These are phyloP conservation scores for Mareca penelope DNA, from an alignment of 2,797 vertebrate species.

Conservation along the genomic window DNA sequence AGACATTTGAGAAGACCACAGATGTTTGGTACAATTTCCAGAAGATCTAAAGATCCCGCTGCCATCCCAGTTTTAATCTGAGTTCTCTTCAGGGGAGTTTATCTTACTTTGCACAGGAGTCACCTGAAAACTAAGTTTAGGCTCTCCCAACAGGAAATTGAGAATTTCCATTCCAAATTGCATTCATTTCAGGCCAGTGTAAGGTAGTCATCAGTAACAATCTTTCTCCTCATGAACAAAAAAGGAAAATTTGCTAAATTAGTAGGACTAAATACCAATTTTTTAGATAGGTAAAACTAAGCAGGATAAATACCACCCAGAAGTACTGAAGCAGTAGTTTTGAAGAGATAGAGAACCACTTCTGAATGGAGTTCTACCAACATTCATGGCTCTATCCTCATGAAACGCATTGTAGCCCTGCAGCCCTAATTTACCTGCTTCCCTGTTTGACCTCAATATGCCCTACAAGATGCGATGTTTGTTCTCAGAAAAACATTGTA, in stretches of 20 bases:
- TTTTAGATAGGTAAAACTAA: not conserved
- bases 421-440: not conserved
- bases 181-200: not conserved
- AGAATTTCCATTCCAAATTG: not conserved
- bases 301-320: not conserved
- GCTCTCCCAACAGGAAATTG: not conserved
- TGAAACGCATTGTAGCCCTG: not conserved
- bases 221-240: not conserved
- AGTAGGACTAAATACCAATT: not conserved
- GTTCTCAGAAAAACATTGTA: not conserved
- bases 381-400: not conserved
- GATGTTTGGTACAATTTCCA: slow-evolving; percentile 18
- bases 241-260: not conserved
- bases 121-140: not conserved
- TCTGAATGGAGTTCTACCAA: not conserved
- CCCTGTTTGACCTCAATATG: not conserved
- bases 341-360: not conserved
- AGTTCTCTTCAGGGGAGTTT: not conserved
- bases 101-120: not conserved
- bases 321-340: not conserved
- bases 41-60: not conserved
- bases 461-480: not conserved
- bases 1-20: not conserved
- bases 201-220: not conserved
- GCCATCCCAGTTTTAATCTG: not conserved